A percentile compares a stretch with the other conserved stretches of the same genome.
These are phyloP conservation scores for Accipiter virgatus DNA, from an alignment of 2,113 vertebrate genomes.

Conservation along the genomic window DNA sequence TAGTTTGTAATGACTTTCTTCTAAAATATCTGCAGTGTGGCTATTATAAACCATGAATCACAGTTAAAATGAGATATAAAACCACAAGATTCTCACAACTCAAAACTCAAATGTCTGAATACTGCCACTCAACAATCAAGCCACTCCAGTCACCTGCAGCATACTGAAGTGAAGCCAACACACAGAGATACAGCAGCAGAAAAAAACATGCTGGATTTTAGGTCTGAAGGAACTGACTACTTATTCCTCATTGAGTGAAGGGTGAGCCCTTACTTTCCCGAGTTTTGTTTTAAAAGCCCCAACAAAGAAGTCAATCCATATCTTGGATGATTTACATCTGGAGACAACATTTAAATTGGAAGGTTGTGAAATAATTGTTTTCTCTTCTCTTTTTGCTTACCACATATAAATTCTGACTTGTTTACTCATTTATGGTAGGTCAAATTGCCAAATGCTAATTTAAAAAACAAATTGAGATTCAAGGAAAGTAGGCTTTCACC, in stretches of 20 bases:
- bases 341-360: neutral
- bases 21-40: neutral
- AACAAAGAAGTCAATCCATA: neutral
- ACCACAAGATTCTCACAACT: neutral
- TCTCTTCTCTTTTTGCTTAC: neutral
- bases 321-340: neutral
- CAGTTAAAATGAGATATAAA: neutral
- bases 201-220: neutral
- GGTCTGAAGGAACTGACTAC: neutral
- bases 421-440: neutral
- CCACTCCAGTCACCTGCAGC: neutral
- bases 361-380: neutral
- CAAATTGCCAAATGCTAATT: neutral
- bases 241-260: neutral
- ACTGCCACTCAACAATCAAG: neutral
- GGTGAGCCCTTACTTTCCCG: neutral
- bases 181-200: neutral
- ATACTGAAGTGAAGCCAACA: neutral
- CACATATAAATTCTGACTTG: neutral
- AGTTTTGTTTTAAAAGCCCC: neutral
- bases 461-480: neutral
- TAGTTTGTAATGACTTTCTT: neutral
- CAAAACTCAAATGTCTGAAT: neutral
- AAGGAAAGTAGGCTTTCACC: neutral
- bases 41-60: constrained; percentile 7